Conservation (phyloP, 2,888 invertebrate species). For the Polymixis flavicincta region DNA sequence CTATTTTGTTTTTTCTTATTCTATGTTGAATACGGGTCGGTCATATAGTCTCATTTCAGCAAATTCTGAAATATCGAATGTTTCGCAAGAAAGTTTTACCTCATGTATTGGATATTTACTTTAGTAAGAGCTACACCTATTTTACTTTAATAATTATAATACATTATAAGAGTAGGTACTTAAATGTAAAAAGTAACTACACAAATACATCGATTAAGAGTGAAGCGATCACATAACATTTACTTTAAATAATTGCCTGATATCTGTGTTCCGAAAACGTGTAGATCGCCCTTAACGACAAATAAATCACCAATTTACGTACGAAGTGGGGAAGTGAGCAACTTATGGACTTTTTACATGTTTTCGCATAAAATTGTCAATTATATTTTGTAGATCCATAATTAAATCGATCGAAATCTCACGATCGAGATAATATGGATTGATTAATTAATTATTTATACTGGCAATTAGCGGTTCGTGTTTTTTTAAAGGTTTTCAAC, state of each 20-base stretch:
- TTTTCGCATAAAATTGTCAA: conserved; percentile 56
- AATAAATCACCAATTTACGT: conserved; percentile 47
- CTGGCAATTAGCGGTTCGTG: conserved; percentile 54
- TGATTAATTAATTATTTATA: conserved; percentile 60
- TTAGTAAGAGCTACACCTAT: background rate
- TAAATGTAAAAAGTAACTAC: conserved; percentile 29
- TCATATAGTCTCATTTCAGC: background rate
- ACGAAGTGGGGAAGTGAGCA: conserved; percentile 25
- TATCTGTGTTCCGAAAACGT: conserved; percentile 43
- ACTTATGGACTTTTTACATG: conserved; percentile 26
- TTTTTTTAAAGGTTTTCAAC: conserved; percentile 27
- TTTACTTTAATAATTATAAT: too few relatives aligned
- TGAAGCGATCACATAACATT: conserved; percentile 52
- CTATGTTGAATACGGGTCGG: background rate
- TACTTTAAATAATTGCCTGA: conserved; percentile 48
- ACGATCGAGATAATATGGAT: conserved; percentile 50
- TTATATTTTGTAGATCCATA: conserved; percentile 52
- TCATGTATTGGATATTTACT: background rate
- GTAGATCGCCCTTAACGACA: conserved; percentile 56
- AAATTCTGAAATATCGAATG: background rate
- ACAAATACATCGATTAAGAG: conserved; percentile 32
- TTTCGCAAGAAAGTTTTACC: background rate
- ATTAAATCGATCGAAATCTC: conserved; percentile 53
- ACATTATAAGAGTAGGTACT: too few relatives aligned
- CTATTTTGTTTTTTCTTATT: background rate